Conservation (phyloP, 2,888 invertebrate species). For the Plagodis pulveraria region DNA sequence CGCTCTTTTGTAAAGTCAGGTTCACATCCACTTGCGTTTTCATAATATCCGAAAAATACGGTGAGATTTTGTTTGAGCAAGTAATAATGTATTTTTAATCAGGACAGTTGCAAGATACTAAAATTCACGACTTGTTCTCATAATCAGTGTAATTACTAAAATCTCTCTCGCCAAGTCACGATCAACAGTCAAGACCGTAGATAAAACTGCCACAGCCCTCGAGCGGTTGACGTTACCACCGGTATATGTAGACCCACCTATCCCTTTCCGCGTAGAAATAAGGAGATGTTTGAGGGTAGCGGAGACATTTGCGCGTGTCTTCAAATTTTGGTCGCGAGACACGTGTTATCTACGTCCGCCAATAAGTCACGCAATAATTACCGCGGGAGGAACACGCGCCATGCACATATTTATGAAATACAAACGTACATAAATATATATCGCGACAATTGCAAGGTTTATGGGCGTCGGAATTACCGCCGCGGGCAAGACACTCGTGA, state of each 20-base stretch:
- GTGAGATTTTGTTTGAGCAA: too few relatives aligned
- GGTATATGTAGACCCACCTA: constrained; percentile 49
- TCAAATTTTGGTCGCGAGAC: constrained; percentile 57
- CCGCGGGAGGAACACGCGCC: constrained; percentile 76
- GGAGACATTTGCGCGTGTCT: constrained; percentile 46
- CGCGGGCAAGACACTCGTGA: constrained; percentile 47
- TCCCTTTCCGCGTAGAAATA: constrained; percentile 26
- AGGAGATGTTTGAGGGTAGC: constrained; percentile 10
- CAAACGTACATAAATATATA: constrained; percentile 72
- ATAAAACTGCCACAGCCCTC: constrained; percentile 78
- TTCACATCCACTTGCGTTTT: too few relatives aligned
- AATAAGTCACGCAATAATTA: constrained; percentile 85
- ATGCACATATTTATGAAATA: constrained; percentile 75
- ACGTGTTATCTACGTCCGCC: constrained; percentile 81
- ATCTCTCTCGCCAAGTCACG: constrained; percentile 81
- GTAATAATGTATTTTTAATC: too few relatives aligned
- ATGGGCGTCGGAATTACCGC: constrained; percentile 61
- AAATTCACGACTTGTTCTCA: constrained; percentile 65
- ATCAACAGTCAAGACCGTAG: constrained; percentile 75
- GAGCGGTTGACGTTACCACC: constrained; percentile 61
- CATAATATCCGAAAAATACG: too few relatives aligned
- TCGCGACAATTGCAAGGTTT: constrained; percentile 68
- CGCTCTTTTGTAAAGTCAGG: too few relatives aligned
- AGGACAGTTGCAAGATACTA: constrained; percentile 36
- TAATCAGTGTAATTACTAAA: constrained; percentile 81